These are phyloP conservation scores for Bhutanitis thaidina DNA, from an alignment of 2,888 invertebrate genomes.

Conservation along the genomic window DNA sequence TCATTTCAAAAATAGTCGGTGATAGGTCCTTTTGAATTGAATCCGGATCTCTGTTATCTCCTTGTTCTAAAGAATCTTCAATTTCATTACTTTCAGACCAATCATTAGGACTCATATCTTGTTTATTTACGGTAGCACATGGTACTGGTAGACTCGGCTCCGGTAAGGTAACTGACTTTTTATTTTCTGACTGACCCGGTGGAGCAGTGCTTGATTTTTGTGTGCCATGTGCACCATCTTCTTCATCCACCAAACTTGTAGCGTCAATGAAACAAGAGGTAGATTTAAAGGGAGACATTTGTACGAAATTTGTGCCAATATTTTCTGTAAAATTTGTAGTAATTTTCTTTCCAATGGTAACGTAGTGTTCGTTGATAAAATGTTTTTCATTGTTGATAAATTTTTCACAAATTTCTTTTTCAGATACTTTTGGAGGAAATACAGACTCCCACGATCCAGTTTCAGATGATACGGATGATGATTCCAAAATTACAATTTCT, in stretches of 20 bases:
- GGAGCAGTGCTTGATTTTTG: neutral
- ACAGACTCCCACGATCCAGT: conserved; percentile 84
- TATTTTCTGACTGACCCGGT: neutral
- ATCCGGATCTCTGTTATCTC: conserved; percentile 50
- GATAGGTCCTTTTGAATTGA: conserved; percentile 57
- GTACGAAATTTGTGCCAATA: conserved; percentile 29
- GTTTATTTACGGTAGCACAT: conserved; percentile 43
- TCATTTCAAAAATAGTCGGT: conserved; percentile 63
- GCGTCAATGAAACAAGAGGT: conserved; percentile 88
- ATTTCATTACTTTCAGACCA: conserved; percentile 62
- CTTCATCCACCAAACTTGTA: conserved; percentile 86
- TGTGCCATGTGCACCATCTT: conserved; percentile 50
- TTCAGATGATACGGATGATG: conserved; percentile 82
- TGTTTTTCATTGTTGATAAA: conserved; percentile 61
- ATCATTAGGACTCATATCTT: conserved; percentile 52
- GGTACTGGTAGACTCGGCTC: conserved; percentile 50
- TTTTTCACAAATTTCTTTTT: conserved; percentile 64
- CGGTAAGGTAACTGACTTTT: conserved; percentile 31
- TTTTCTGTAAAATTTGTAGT: conserved; percentile 36
- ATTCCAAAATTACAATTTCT: conserved; percentile 81
- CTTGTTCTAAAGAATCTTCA: conserved; percentile 64
- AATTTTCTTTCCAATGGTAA: conserved; percentile 9
- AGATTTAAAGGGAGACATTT: conserved; percentile 46
- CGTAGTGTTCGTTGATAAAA: conserved; percentile 30
- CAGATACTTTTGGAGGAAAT: conserved; percentile 67